Evolutionary conservation across 1,140 invertebrate genomes (phyloP), one percentile per base, ranked within the genome.

Genomic region (Melipona quadrifasciata): DNA sequence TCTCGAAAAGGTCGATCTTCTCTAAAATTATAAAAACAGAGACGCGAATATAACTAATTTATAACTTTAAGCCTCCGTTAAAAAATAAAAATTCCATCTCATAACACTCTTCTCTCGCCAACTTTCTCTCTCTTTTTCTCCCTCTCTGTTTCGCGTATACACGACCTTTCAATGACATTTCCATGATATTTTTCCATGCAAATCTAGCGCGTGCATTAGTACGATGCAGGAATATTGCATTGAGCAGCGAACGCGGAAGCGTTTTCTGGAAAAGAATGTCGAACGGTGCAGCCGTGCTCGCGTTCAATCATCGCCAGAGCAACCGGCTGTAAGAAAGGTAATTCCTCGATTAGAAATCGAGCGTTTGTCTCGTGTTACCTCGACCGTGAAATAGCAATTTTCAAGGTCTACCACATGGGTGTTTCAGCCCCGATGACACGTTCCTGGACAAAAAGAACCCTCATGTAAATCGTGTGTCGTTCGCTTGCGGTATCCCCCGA

Each of bases 271-370:
- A 51, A 27, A 73, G 24, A 27, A 34, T 21, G 27, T 34, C 31
- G 55, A 77, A 77, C 24, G n/a, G 51, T 14, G 80, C 55, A 75
- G 58, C 75, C 65, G 21, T 85, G 76, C 57, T 19, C 73, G 65
- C 34, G 21, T 39, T 67, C 74, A 85, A 83, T 82, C 34, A 76
- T 76, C 27, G 53, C 27, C 11, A 17, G 51, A 17, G 61, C 61
- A 67, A 21, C 65, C 17, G 65, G 31, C 31, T 31, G 17, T 31
- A 89, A 89, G 89, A 87, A 87, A 58, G 75, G 65, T 83, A 70
- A 83, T 86, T 80, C 67, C 53, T 83, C 80, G 82, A 83, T 88
- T 79, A 89, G 85, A 67, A 82, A 90, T 86, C 58, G 74, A 61
- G 74, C 58, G 75, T 89, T 89, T 80, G 82, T 85, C 87, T 61